Percentiles rank a stretch among this genome's conserved stretches.
These are phyloP conservation scores for Trichogramma dendrolimi DNA, from an alignment of 2,888 invertebrate species.

Conservation along the genomic window DNA sequence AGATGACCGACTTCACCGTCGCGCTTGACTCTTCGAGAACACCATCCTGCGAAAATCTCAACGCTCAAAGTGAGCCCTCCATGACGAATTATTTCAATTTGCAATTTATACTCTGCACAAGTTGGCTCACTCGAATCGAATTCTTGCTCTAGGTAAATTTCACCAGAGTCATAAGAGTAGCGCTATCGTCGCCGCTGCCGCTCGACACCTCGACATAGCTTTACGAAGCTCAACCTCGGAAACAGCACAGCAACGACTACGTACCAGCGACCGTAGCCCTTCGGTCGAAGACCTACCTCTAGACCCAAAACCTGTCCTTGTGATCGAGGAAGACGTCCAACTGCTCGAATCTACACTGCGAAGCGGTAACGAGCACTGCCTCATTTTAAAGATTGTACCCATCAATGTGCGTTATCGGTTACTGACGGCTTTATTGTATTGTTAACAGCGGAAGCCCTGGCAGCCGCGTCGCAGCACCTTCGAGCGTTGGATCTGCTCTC, in stretches of 20 bases:
- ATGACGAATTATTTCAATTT: not conserved
- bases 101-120: not conserved
- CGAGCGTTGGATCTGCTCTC: not conserved
- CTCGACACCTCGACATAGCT: constrained; percentile 22
- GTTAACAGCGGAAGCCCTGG: not conserved
- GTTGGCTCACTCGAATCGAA: not conserved
- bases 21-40: constrained; percentile 64
- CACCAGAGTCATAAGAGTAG: not conserved
- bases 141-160: too few relatives aligned
- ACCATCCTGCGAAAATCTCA: constrained; percentile 63
- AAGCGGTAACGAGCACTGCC: not conserved
- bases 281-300: constrained; percentile 81
- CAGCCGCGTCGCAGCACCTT: not conserved
- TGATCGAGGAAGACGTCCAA: constrained; percentile 20
- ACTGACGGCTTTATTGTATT: not conserved
- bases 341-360: constrained; percentile 9
- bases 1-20: constrained; percentile 69
- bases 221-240: not conserved
- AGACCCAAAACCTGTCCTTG: constrained; percentile 57
- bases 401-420: not conserved
- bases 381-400: not conserved
- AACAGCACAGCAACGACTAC: not conserved
- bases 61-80: constrained; percentile 30
- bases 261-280: constrained; percentile 66
- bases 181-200: constrained; percentile 22